Conservation (phyloP, 35 echinoderm and acorn worm genomes). For the Apostichopus japonicus region DNA sequence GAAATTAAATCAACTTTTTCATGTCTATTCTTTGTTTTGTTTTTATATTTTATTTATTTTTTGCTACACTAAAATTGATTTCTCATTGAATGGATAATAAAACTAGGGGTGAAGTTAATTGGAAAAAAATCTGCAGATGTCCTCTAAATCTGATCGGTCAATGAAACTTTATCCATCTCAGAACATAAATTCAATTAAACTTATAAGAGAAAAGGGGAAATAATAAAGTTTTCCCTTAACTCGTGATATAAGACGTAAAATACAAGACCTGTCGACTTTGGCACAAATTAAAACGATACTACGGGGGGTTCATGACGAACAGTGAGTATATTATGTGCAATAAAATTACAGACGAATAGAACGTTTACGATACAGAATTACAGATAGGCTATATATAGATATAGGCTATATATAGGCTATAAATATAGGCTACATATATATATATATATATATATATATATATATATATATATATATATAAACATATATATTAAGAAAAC, state of each 20-base stretch:
- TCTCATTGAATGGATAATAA: background rate
- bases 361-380: too few relatives aligned
- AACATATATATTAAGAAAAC: too few relatives aligned
- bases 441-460: too few relatives aligned
- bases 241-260: background rate
- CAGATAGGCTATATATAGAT: too few relatives aligned
- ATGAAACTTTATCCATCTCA: conserved; percentile 10
- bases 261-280: background rate
- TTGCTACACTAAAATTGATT: background rate
- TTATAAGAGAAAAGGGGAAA: background rate
- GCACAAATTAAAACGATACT: background rate
- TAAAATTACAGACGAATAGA: too few relatives aligned
- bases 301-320: background rate
- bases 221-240: background rate
- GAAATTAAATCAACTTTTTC: background rate
- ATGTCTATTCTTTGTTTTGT: background rate
- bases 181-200: background rate
- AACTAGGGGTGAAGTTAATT: background rate
- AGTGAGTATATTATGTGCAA: background rate
- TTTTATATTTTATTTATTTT: background rate
- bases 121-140: background rate
- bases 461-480: too few relatives aligned
- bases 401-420: too few relatives aligned
- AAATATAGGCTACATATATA: too few relatives aligned
- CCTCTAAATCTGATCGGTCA: background rate